Base-by-base conservation (phyloP, 2,888 invertebrate genomes). In the Acanthosepion lycidas region DNA sequence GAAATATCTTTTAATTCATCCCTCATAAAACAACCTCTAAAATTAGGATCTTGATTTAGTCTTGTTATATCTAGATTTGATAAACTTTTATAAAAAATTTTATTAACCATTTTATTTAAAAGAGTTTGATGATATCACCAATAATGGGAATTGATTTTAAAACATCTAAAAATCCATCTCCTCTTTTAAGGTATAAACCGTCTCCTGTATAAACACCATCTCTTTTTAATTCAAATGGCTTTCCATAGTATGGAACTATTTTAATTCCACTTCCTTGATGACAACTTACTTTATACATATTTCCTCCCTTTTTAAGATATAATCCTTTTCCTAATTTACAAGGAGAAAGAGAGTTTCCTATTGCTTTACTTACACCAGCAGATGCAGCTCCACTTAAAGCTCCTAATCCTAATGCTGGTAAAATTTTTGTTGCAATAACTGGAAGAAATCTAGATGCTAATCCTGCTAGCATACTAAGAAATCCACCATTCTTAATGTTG, bases 21-120 rank as follows among this genome's bases (percentile, higher is more conserved):
- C 12, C 91, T 91, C 91, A 91, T 91, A 91, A 91, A 91, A 91
- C 91, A 91, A 33, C 91, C 91, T 91, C 91, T 91, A 91, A 42
- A 91, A 8, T 15, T 48, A 2, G 0, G 1, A n/a, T 91, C 18
- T 91, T 91, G 0, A 6, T n/a, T 33, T 91, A 91, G 12, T 91
- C 12, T 91, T 0, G 12, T 91, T 8, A 91, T 91, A 91, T 91
- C 91, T 91, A 91, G 3, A 91, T 91, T 91, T 0, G 91, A 9
- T 91, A 91, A 4, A 23, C 20, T 23, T 91, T 91, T 91, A 91
- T 91, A 91, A n/a, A 91, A 91, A 23, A 91, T 91, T 91, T 18
- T 33, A 42, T 91, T 48, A 12, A 20, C 1, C 18, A 42, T 20
- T 91, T n/a, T 91, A 18, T 1, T 91, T 91, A 91, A 26, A 91